Evolutionary conservation across 2,113 vertebrate genomes (phyloP).

Genomic region (Craseonycteris thonglongyai): DNA sequence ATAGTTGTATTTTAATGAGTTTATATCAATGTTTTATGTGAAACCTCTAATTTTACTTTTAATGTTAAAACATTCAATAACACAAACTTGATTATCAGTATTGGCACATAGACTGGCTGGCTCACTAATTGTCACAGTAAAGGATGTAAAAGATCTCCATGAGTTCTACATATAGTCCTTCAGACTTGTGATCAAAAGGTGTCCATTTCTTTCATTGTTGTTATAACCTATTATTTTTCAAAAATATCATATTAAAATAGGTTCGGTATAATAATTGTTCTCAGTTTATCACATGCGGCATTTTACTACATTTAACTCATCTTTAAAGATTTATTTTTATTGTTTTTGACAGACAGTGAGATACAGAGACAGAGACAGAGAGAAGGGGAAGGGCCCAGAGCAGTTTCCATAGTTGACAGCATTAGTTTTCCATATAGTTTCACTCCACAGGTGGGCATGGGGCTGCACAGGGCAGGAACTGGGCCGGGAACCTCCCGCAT

Average conservation of each 20-base stretch:
- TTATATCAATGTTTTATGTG: not conserved
- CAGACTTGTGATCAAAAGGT: not conserved
- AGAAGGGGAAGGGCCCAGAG: no score
- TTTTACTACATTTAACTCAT: conserved; percentile 21
- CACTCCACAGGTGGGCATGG: no score
- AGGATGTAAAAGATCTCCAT: not conserved
- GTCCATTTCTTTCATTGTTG: not conserved
- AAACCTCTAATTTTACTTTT: conserved; percentile 15
- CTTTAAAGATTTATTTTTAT: no score
- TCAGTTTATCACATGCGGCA: not conserved
- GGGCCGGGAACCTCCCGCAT: no score
- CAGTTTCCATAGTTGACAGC: no score
- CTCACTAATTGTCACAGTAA: not conserved
- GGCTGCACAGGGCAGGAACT: no score
- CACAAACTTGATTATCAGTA: not conserved
- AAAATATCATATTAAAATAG: not conserved
- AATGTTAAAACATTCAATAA: not conserved
- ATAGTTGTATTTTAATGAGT: not conserved
- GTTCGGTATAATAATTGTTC: not conserved
- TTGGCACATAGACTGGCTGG: not conserved
- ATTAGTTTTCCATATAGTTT: no score
- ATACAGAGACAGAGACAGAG: no score
- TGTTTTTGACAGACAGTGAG: no score
- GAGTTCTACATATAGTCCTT: not conserved
- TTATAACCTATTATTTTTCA: not conserved